Conservation (phyloP, 2,113 vertebrate species). For the Potamarius usumacintae region DNA sequence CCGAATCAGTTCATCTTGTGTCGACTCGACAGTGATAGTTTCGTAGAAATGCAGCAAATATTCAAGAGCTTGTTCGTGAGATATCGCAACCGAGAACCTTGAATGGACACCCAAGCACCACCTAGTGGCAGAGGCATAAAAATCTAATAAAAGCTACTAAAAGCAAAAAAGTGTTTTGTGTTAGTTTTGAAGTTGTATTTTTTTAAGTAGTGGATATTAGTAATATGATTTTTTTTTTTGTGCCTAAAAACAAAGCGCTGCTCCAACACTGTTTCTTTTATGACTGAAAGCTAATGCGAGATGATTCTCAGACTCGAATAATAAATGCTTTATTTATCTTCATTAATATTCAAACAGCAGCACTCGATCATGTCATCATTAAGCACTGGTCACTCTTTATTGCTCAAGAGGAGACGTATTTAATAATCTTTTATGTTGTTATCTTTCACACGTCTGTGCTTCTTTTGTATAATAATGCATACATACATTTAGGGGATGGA, state of each 20-base stretch:
- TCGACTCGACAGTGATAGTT: too few species aligned
- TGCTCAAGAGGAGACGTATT: slow-evolving; percentile 6
- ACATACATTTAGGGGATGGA: slow-evolving; percentile 39
- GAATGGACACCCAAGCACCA: neutral
- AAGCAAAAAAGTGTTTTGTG: too few species aligned
- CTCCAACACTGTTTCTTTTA: too few species aligned
- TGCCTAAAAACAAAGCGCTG: neutral
- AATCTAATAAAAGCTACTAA: neutral
- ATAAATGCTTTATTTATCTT: neutral
- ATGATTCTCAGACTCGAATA: neutral
- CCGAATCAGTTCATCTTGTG: too few species aligned
- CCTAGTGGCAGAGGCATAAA: neutral
- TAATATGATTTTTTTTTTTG: neutral
- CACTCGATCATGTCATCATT: neutral
- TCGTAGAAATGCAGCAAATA: too few species aligned
- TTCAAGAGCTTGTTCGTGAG: too few species aligned
- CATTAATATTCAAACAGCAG: slow-evolving; percentile 4
- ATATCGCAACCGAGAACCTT: neutral
- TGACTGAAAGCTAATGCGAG: too few species aligned
- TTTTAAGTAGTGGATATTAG: neutral
- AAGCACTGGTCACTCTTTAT: slow-evolving; percentile 7
- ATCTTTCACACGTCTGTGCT: slow-evolving; percentile 27
- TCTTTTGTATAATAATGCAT: slow-evolving; percentile 46
- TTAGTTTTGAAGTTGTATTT: too few species aligned
- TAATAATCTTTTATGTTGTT: slow-evolving; percentile 19